Evolutionary conservation across 2,797 vertebrate genomes (phyloP).

Genomic region (Arnoldichthys spilopterus): DNA sequence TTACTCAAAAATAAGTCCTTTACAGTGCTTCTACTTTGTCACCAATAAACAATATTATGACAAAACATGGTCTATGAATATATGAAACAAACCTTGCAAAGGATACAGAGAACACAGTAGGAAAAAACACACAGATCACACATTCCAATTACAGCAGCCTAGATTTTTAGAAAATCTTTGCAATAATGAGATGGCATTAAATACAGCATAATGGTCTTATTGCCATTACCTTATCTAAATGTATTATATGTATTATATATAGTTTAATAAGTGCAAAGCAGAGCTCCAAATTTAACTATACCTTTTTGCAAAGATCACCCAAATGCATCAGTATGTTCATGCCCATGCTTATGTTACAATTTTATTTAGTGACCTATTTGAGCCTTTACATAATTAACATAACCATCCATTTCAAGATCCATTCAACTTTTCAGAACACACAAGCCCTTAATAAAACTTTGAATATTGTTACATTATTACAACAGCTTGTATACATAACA

Average conservation of each 20-base stretch:
- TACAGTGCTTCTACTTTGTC: background rate
- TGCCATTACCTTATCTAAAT: constrained; percentile 82
- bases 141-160: constrained; percentile 63
- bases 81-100: background rate
- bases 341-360: background rate
- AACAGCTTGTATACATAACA: background rate
- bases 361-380: background rate
- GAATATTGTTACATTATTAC: too few species aligned
- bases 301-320: constrained; percentile 65
- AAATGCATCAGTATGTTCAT: constrained; percentile 32
- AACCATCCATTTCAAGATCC: too few species aligned
- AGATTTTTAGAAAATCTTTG: constrained; percentile 71
- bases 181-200: constrained; percentile 61
- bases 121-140: constrained; percentile 13
- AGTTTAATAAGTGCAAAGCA: constrained; percentile 77
- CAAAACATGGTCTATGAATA: background rate
- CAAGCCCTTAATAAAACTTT: constrained; percentile 8
- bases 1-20: background rate
- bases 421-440: background rate
- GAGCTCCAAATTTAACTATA: constrained; percentile 63
- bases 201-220: constrained; percentile 70
- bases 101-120: background rate
- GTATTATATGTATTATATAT: constrained; percentile 69
- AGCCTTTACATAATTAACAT: background rate
- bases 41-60: constrained; percentile 17